Base-by-base conservation (phyloP, 2,797 vertebrate species). In the Pangasius mekongensis region DNA sequence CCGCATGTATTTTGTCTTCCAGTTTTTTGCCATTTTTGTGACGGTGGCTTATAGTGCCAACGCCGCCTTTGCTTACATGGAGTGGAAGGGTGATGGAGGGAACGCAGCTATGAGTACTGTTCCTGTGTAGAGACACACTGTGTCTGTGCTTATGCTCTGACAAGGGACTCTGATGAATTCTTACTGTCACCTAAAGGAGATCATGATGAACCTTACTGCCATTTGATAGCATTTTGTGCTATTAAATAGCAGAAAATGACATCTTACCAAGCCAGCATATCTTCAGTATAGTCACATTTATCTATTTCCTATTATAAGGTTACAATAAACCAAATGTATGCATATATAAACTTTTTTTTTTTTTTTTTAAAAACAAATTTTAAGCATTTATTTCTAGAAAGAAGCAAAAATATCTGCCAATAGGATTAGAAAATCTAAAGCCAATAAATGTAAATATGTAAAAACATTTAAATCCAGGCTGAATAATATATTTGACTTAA, bases 1-100 rank as follows among this genome's bases (percentile, higher is more conserved):
- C 58, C 22, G 7, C 52, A 3, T 84, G 9, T 54, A 39, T 89
- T 84, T 67, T 66, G 60, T 81, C 30, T 87, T 58, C 67, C 94
- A 99, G 98, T 98, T 98, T 95, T 99, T 99, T 0, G 95, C 95
- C 0, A 95, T 96, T 8, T 85, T 95, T 22, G 95, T 95, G 18
- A 98, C 97, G 83, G 76, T 97, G 0, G 81, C 94, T 49, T 99
- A 99, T 0, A 95, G 93, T 0, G 93, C 86, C 22, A 98, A 97
- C 66, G 90, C 97, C n/a, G 96, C 96, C 94, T 95, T 98, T 94
- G 97, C 97, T 93, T 98, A 96, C 92, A 81, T 96, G 5, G 94
- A 95, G 78, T 98, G 98, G 98, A 97, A 91, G 87, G 96, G 96
- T 33, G 91, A 95, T 0, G 95, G 97, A 88, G 96, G 96, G 92